Evolutionary conservation across 1,140 invertebrate genomes (phyloP).

Genomic region (Bombus superbus): DNA sequence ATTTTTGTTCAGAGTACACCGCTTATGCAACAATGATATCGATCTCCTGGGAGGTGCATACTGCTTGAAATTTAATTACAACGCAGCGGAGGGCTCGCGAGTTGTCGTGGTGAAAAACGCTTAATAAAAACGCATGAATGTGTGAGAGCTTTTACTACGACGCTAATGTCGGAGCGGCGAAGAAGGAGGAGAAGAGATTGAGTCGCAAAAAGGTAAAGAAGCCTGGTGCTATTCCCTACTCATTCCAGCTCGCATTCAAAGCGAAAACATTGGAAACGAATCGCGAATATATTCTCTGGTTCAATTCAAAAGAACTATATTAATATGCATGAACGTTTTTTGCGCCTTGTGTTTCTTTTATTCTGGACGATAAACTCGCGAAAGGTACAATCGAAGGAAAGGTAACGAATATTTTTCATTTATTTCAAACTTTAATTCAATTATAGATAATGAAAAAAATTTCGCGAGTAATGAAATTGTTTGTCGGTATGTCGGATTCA

Average conservation of each 20-base stretch:
- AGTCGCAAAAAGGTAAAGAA: slow-evolving; percentile 45
- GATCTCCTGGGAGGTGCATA: slow-evolving; percentile 52
- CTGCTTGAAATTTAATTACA: slow-evolving; percentile 68
- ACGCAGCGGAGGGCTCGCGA: slow-evolving; percentile 48
- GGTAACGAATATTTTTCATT: background rate
- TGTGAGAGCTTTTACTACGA: slow-evolving; percentile 60
- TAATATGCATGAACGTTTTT: background rate
- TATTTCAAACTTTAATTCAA: background rate
- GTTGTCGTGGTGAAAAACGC: slow-evolving; percentile 44
- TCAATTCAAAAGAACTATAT: background rate
- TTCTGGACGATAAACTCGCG: background rate
- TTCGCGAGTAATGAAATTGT: background rate
- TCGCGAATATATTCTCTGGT: background rate
- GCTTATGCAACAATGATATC: slow-evolving; percentile 60
- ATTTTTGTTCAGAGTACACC: slow-evolving; percentile 33
- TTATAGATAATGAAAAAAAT: background rate
- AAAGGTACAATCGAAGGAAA: background rate
- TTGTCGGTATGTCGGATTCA: background rate
- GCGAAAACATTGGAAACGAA: slow-evolving; percentile 4
- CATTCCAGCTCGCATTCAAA: slow-evolving; percentile 6
- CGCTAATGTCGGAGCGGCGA: slow-evolving; percentile 13
- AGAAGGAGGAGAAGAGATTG: slow-evolving; percentile 7
- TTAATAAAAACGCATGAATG: slow-evolving; percentile 64
- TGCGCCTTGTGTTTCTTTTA: background rate
- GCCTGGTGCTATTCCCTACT: slow-evolving; percentile 32